Evolutionary conservation across 2,888 invertebrate genomes (phyloP), one percentile per base, ranked within the genome.

Genomic region (Chrysolina americana): DNA sequence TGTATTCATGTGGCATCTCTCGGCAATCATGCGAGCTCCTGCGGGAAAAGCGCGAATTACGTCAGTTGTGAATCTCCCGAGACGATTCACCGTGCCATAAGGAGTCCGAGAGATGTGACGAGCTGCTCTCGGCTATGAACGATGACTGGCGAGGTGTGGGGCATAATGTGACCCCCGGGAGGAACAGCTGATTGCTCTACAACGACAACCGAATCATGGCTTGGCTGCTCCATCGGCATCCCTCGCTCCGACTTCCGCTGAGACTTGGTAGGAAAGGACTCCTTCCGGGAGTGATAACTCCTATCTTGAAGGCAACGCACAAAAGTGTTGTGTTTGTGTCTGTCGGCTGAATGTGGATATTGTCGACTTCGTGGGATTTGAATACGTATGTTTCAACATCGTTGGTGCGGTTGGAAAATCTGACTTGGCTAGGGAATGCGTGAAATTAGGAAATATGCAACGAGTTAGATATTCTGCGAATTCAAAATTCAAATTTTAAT

Each of bases 1-100:
- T 81, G 86, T 86, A 87, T 87, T 86, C 87, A 85, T 82, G 83
- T 82, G 83, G 86, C 86, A 86, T 87, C 86, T 86, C 85, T 81
- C 84, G 84, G 85, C 87, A 87, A 87, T 87, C 87, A 87, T 87
- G 86, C 82, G 83, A 81, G 81, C 81, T 83, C 87, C 84, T 81
- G 76, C 73, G 86, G 86, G 87, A 87, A 79, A 82, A 78, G 82
- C 84, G 84, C 83, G 87, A 87, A 87, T 87, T 87, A 87, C 87
- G 87, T 86, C 87, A 85, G 85, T 81, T 80, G 80, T 78, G 81
- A 79, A 79, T 84, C 85, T 83, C 81, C 69, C 76, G 84, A 84
- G 82, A 80, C 75, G 80, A 79, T 76, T 79, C 75, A 65, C 71
- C 71, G 71, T 66, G 69, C 75, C 86, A 85, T 86, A 85, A 86